Percentiles rank a stretch among this genome's conserved stretches.
Evolutionary conservation across 2,888 invertebrate species (phyloP).

Genomic region (Alloscopus bannaensis): DNA sequence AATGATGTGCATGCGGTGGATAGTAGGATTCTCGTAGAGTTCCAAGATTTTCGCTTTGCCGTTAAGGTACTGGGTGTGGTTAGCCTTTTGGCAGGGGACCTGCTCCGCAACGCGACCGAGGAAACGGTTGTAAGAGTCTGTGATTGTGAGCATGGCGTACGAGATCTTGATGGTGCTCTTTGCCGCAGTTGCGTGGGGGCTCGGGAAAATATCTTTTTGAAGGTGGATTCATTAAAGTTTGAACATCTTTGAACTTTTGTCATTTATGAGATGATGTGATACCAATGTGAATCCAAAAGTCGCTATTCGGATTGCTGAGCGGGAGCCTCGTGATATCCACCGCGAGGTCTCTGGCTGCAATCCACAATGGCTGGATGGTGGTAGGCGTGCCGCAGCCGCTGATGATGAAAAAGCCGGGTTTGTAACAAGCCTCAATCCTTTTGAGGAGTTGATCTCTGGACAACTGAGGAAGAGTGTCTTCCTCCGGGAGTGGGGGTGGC

Average conservation of each 20-base stretch:
- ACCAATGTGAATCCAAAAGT: constrained; percentile 32
- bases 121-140: not conserved
- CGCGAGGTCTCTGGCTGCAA: not conserved
- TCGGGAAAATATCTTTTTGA: too few relatives aligned
- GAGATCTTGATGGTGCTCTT: constrained; percentile 9
- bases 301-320: not conserved
- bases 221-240: too few relatives aligned
- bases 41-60: not conserved
- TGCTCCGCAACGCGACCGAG: constrained; percentile 28
- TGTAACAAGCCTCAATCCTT: too few relatives aligned
- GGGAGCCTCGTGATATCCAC: constrained; percentile 24
- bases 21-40: constrained; percentile 15
- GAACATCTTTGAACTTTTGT: too few relatives aligned
- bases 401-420: not conserved
- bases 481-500: too few relatives aligned
- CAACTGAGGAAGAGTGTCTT: too few relatives aligned
- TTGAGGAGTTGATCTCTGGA: too few relatives aligned
- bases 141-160: constrained; percentile 28
- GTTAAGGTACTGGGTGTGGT: not conserved
- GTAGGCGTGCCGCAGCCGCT: not conserved
- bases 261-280: not conserved
- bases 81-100: constrained; percentile 5
- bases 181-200: not conserved
- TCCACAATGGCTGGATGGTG: not conserved
- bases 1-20: not conserved